Conservation (phyloP, 1,140 invertebrate species). For the Bradysia coprophila region DNA sequence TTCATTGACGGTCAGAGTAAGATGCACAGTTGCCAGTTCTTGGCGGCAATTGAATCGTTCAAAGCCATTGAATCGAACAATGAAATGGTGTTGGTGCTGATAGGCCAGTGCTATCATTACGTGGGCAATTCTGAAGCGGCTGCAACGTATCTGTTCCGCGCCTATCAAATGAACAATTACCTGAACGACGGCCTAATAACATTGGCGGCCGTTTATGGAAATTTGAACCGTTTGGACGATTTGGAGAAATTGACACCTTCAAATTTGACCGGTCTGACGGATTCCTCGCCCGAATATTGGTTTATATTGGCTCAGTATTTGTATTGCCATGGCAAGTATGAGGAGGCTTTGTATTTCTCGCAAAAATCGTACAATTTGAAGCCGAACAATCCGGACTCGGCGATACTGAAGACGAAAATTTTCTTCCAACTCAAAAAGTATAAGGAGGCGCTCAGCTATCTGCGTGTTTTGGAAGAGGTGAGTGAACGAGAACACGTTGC, state of each 20-base stretch:
- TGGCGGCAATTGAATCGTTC: slow-evolving; percentile 37
- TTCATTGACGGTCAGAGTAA: slow-evolving; percentile 52
- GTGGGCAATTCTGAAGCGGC: slow-evolving; percentile 32
- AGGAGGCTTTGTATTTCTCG: slow-evolving; percentile 37
- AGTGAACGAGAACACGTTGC: background rate
- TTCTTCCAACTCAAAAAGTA: slow-evolving; percentile 20
- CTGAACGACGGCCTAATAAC: slow-evolving; percentile 28
- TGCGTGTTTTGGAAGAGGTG: background rate
- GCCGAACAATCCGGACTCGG: slow-evolving; percentile 41
- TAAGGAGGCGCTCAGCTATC: background rate
- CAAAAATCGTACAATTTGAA: slow-evolving; percentile 31
- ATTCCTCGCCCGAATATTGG: slow-evolving; percentile 36
- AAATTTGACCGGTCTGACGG: slow-evolving; percentile 19
- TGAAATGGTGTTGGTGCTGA: slow-evolving; percentile 36
- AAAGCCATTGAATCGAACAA: slow-evolving; percentile 46
- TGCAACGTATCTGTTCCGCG: slow-evolving; percentile 25
- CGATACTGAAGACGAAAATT: slow-evolving; percentile 47
- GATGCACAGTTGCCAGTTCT: slow-evolving; percentile 40
- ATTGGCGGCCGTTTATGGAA: slow-evolving; percentile 28
- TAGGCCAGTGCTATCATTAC: slow-evolving; percentile 47
- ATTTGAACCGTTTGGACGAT: slow-evolving; percentile 25
- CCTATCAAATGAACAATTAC: slow-evolving; percentile 34
- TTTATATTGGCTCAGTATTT: slow-evolving; percentile 42
- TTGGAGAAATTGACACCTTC: slow-evolving; percentile 27
- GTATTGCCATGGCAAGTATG: slow-evolving; percentile 29